Conservation (phyloP, 1,140 invertebrate genomes). For the Pseudomyrmex sp. region DNA sequence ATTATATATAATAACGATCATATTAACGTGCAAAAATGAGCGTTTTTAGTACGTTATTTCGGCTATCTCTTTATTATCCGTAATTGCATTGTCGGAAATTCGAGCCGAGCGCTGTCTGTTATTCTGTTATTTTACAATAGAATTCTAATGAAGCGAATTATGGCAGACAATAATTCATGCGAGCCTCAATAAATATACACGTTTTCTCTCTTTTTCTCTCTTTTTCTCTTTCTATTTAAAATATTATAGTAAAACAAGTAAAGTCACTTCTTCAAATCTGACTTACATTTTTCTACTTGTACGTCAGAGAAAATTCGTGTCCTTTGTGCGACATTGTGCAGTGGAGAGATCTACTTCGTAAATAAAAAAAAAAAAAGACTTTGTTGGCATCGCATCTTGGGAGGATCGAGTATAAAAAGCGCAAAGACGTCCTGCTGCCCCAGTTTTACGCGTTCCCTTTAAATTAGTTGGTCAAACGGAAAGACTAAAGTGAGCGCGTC, state of each 20-base stretch:
- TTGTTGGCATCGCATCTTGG: neutral
- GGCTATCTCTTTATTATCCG: conserved; percentile 34
- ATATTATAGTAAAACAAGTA: too few relatives aligned
- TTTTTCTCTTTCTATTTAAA: too few relatives aligned
- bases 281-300: too few relatives aligned
- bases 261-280: too few relatives aligned
- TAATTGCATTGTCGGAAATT: conserved; percentile 59
- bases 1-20: conserved; percentile 28
- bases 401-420: neutral
- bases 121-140: conserved; percentile 60
- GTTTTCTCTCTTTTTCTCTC: neutral
- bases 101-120: conserved; percentile 15
- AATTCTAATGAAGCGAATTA: conserved; percentile 53
- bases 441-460: conserved; percentile 67
- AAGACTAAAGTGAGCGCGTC: neutral
- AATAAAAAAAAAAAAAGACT: neutral
- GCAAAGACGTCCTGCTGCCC: conserved; percentile 65
- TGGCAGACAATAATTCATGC: conserved; percentile 46
- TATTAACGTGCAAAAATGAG: conserved; percentile 56
- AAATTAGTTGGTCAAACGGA: conserved; percentile 73
- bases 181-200: neutral
- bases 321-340: too few relatives aligned
- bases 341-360: too few relatives aligned
- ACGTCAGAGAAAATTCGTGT: too few relatives aligned
- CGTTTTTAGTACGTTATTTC: conserved; percentile 59